Percentiles rank a stretch among this genome's conserved stretches.
Evolutionary conservation across 2,888 invertebrate genomes (phyloP).

Genomic region (Dryadula phaetusa): DNA sequence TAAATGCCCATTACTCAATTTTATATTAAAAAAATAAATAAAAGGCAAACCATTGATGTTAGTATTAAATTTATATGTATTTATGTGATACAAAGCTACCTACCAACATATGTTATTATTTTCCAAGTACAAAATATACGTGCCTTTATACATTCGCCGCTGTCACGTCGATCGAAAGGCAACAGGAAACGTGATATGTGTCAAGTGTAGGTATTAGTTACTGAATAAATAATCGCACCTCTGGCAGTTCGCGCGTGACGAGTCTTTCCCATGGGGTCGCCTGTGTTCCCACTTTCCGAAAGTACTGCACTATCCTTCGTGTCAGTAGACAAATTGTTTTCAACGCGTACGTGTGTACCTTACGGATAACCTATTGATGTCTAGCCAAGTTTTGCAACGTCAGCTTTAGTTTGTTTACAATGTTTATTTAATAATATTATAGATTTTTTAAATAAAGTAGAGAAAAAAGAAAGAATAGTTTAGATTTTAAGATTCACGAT

Average conservation of each 20-base stretch:
- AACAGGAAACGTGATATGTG: conserved; percentile 53
- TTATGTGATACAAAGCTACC: neutral
- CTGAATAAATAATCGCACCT: conserved; percentile 55
- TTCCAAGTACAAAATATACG: conserved; percentile 36
- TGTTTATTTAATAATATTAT: neutral
- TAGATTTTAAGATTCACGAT: neutral
- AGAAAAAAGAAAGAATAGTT: neutral
- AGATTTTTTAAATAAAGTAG: neutral
- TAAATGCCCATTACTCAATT: too few species aligned
- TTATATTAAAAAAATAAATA: too few species aligned
- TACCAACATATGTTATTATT: conserved; percentile 31
- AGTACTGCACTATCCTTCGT: conserved; percentile 35
- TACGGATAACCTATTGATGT: conserved; percentile 31
- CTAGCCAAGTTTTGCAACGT: neutral
- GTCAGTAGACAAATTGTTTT: conserved; percentile 37
- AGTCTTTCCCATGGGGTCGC: conserved; percentile 45
- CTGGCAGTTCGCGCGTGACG: conserved; percentile 47
- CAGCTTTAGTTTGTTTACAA: neutral
- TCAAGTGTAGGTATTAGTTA: conserved; percentile 54
- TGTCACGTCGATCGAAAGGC: conserved; percentile 47
- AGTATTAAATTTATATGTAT: neutral
- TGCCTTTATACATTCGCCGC: conserved; percentile 37
- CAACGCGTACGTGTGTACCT: conserved; percentile 30
- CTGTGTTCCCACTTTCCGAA: conserved; percentile 33
- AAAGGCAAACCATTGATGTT: neutral